These are phyloP conservation scores for Actenoides hombroni DNA, from an alignment of 2,113 vertebrate genomes.

Conservation along the genomic window DNA sequence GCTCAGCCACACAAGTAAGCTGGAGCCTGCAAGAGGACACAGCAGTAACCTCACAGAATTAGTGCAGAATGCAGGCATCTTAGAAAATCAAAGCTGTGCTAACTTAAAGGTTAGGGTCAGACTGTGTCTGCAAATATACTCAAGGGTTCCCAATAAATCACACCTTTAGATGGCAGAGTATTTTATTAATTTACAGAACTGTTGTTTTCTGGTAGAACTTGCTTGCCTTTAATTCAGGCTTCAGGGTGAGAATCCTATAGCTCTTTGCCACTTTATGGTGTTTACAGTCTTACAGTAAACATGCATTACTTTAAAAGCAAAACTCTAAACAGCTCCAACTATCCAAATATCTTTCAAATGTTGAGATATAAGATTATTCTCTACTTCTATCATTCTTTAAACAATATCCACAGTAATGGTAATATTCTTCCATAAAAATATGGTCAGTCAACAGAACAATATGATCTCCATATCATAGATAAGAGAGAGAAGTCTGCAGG, in stretches of 20 bases:
- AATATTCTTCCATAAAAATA: neutral
- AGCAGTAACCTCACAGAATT: neutral
- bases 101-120: neutral
- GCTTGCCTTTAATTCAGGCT: neutral
- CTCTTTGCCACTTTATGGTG: neutral
- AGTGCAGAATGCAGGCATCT: neutral
- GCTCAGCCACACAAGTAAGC: neutral
- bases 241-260: neutral
- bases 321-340: neutral
- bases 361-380: neutral
- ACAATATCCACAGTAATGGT: neutral
- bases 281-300: neutral
- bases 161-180: neutral
- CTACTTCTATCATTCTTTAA: neutral
- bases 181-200: neutral
- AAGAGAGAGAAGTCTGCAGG: neutral
- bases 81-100: neutral
- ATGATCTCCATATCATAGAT: neutral
- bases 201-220: neutral
- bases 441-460: neutral
- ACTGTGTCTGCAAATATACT: neutral
- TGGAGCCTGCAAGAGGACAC: neutral
- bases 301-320: neutral
- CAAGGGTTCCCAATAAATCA: neutral
- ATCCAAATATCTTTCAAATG: neutral